These are phyloP conservation scores for Eleginops maclovinus DNA, from an alignment of 2,113 vertebrate genomes.

Conservation along the genomic window DNA sequence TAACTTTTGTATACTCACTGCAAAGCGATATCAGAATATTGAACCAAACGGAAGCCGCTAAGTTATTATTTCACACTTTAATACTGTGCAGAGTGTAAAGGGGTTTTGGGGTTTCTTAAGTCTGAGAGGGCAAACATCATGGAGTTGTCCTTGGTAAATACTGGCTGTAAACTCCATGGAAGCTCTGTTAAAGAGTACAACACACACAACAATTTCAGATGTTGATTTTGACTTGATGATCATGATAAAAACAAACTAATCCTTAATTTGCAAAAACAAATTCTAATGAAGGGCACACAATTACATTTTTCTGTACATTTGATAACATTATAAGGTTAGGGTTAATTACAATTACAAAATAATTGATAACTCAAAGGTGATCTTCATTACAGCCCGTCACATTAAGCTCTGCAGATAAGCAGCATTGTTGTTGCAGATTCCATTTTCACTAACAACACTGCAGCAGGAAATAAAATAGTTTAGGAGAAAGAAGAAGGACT, in stretches of 20 bases:
- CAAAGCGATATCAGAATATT: not conserved
- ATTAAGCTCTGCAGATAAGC: not conserved
- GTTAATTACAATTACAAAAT: too few species aligned
- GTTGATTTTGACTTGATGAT: not conserved
- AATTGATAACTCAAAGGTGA: not conserved
- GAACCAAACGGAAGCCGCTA: not conserved
- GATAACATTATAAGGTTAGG: too few species aligned
- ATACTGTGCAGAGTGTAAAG: not conserved
- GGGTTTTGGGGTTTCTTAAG: not conserved
- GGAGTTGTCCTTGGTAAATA: conserved; percentile 2
- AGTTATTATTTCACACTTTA: not conserved
- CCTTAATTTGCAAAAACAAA: not conserved
- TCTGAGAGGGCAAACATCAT: not conserved
- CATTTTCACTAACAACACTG: not conserved
- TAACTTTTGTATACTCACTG: not conserved
- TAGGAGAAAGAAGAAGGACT: not conserved
- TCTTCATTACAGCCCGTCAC: not conserved
- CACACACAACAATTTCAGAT: not conserved
- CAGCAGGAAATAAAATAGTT: not conserved
- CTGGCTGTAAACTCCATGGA: too few species aligned
- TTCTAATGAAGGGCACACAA: not conserved
- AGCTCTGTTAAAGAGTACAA: not conserved
- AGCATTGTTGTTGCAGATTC: not conserved
- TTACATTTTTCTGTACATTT: too few species aligned
- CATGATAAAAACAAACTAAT: not conserved